Evolutionary conservation across 2,113 vertebrate genomes (phyloP).

Genomic region (Alligator mississippiensis): DNA sequence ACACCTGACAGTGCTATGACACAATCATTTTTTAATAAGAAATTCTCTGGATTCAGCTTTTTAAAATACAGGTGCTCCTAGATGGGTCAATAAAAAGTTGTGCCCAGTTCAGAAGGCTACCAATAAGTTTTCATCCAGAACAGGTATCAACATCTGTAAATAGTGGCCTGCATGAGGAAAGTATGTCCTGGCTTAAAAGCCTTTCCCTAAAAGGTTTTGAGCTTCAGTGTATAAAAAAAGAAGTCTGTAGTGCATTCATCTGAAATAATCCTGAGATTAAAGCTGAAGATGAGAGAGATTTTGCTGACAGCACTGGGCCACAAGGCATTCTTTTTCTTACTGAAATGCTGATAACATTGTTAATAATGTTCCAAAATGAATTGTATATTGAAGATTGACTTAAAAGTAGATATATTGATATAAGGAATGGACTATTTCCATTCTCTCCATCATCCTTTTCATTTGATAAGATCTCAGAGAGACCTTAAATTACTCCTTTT

Average conservation of each 20-base stretch:
- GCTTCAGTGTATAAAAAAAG: not conserved
- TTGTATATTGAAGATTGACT: conserved; percentile 28
- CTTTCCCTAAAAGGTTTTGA: not conserved
- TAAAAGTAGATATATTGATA: not conserved
- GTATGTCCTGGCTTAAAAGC: not conserved
- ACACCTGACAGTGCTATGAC: not conserved
- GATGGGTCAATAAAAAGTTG: not conserved
- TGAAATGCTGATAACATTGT: conserved; percentile 40
- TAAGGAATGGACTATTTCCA: conserved; percentile 9
- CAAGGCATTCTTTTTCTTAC: conserved; percentile 19
- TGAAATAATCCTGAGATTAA: conserved; percentile 47
- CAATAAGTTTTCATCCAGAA: not conserved
- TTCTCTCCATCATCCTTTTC: not conserved
- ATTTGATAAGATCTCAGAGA: conserved; percentile 19
- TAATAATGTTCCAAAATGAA: conserved; percentile 6
- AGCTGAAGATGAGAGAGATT: conserved; percentile 43
- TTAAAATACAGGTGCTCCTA: not conserved
- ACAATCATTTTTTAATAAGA: not conserved
- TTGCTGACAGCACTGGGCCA: conserved; percentile 33
- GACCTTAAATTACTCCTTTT: not conserved
- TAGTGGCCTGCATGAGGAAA: not conserved
- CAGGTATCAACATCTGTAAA: conserved; percentile 6
- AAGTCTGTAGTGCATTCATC: conserved; percentile 6
- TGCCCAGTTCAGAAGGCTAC: not conserved
- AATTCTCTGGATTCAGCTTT: not conserved